phyloP scores from a whole-genome alignment of 1,140 invertebrate genomes.

The Notospermus geniculatus region DNA sequence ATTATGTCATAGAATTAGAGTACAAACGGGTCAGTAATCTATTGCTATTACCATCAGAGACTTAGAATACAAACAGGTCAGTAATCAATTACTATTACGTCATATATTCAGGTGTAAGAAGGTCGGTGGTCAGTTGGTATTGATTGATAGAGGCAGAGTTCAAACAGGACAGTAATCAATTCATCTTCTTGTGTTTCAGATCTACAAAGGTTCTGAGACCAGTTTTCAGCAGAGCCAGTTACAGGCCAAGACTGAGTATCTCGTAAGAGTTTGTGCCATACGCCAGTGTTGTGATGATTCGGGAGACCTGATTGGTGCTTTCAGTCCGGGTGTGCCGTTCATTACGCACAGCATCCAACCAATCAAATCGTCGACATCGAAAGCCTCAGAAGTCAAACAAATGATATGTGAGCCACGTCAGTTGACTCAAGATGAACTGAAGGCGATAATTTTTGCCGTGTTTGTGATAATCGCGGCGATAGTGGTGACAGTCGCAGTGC shows the following conservation, averaged over 20 bases:
- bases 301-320: conserved; percentile 64
- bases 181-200: conserved; percentile 55
- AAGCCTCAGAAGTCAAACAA: conserved; percentile 11
- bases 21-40: too few species aligned
- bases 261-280: conserved; percentile 71
- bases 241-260: conserved; percentile 69
- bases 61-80: conserved; percentile 63
- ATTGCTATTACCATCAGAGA: too few species aligned
- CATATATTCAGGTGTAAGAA: too few species aligned
- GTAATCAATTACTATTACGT: too few species aligned
- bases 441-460: conserved; percentile 63
- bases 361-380: conserved; percentile 16
- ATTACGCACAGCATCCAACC: conserved; percentile 53
- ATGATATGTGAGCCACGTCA: conserved; percentile 50
- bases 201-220: conserved; percentile 69
- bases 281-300: conserved; percentile 58
- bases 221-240: conserved; percentile 67
- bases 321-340: conserved; percentile 64
- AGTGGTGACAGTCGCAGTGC: conserved; percentile 63
- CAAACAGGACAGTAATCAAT: too few species aligned
- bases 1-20: too few species aligned
- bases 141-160: too few species aligned
- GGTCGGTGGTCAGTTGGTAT: too few species aligned
- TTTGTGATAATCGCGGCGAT: conserved; percentile 66
- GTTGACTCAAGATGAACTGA: conserved; percentile 66